phyloP scores from a whole-genome alignment of 2,797 vertebrate species.

The Leptodactylus fallax region DNA sequence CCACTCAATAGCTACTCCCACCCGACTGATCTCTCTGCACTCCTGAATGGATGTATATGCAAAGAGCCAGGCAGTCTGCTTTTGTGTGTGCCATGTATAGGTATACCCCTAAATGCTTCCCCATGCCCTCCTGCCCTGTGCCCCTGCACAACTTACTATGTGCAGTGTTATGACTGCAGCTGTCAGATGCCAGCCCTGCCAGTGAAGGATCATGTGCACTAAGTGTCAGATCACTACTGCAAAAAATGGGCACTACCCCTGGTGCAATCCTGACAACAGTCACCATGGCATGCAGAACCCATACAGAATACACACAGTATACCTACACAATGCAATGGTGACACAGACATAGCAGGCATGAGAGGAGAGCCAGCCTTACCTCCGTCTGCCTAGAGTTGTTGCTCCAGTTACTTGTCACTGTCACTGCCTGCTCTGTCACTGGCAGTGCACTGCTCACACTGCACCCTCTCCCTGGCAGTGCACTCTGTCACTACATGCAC shows the following conservation, averaged over 20 bases:
- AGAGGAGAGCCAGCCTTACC: background rate
- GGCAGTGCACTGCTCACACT: background rate
- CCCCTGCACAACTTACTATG: background rate
- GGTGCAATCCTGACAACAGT: background rate
- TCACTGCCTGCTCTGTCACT: background rate
- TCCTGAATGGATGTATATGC: slow-evolving; percentile 29
- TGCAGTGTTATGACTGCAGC: background rate
- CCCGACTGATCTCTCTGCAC: slow-evolving; percentile 40
- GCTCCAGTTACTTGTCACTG: background rate
- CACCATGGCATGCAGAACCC: background rate
- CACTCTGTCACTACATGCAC: slow-evolving; percentile 85
- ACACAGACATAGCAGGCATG: background rate
- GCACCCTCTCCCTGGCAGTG: slow-evolving; percentile 52
- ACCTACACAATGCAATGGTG: background rate
- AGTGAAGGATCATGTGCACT: background rate
- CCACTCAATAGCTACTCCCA: slow-evolving; percentile 55
- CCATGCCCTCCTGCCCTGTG: background rate
- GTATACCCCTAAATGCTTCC: background rate
- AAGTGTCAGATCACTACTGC: background rate
- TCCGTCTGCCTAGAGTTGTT: slow-evolving; percentile 9
- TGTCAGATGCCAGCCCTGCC: background rate
- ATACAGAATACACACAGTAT: background rate
- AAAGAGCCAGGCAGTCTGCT: background rate
- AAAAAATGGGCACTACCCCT: background rate
- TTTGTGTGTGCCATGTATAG: slow-evolving; percentile 12